Percentiles rank a stretch among this genome's conserved stretches.
Evolutionary conservation across 37 sponge, comb jelly and placozoan genomes (phyloP).

Genomic region (Halisarca cf. caerulea): DNA sequence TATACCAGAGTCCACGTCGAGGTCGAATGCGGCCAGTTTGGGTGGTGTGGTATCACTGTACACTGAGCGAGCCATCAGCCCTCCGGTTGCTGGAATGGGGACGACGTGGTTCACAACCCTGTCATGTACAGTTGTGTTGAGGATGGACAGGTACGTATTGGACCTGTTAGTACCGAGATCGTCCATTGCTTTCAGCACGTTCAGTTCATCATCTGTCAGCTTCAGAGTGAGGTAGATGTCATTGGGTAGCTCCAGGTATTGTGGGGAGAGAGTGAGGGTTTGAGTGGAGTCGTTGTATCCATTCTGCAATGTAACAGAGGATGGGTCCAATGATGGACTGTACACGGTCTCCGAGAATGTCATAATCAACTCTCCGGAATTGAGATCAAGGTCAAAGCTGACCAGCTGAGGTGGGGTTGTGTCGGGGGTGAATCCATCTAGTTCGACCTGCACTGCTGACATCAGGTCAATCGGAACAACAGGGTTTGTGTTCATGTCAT

Average conservation of each 20-base stretch:
- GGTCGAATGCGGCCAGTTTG: slow-evolving; percentile 46
- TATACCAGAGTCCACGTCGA: slow-evolving; percentile 62
- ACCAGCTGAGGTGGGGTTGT: slow-evolving; percentile 59
- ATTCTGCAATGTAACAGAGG: slow-evolving; percentile 58
- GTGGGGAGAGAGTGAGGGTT: slow-evolving; percentile 19
- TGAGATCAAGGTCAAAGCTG: slow-evolving; percentile 72
- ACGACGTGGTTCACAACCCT: slow-evolving; percentile 40
- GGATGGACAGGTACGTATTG: slow-evolving; percentile 74
- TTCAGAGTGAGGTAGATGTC: slow-evolving; percentile 33
- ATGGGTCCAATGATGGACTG: slow-evolving; percentile 34
- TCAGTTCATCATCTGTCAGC: slow-evolving; percentile 56
- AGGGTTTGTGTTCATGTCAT: slow-evolving; percentile 83
- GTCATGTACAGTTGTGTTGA: slow-evolving; percentile 48
- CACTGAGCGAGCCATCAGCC: slow-evolving; percentile 21
- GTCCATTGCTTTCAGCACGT: slow-evolving; percentile 75
- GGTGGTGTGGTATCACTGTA: slow-evolving; percentile 74
- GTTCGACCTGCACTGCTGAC: slow-evolving; percentile 7
- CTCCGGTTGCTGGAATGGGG: slow-evolving; percentile 25
- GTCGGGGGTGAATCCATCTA: slow-evolving; percentile 40
- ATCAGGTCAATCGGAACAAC: slow-evolving; percentile 28
- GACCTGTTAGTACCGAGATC: slow-evolving; percentile 54
- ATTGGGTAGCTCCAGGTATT: not conserved
- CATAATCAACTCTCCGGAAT: slow-evolving; percentile 59
- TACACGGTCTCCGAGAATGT: slow-evolving; percentile 83
- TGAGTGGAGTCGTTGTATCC: slow-evolving; percentile 17